Evolutionary conservation across 23 tunicate genomes (phyloP), one percentile per base, ranked within the genome.

Genomic region (Diplosoma virens): DNA sequence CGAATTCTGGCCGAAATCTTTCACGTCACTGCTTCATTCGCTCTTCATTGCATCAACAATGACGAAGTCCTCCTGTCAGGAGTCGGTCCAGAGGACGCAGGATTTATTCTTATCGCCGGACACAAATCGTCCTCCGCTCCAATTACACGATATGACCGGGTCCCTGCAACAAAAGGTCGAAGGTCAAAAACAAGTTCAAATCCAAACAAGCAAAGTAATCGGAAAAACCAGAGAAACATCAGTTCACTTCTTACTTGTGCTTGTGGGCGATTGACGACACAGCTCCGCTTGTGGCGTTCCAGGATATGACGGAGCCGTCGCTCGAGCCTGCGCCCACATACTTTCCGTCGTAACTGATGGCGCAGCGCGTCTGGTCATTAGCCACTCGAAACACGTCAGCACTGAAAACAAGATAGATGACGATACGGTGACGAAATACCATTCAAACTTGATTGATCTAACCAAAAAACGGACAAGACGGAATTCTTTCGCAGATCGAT

Each of bases 71-170:
- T 69, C 26, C 25, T 64, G 73, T 87, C 93, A 87, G 21, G 81
- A 37, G 34, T 81, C 93, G 16, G 86, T 80, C 96, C 96, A 89
- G 33, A 89, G 27, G 24, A 78, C 60, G 59, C 89, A 89, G 25
- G 64, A n/a, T 46, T 54, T 60, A 46, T 78, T 65, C 54, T 83
- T 89, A 77, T 89, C 96, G 2, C 89, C 88, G 5, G 89, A 75
- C 5, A 89, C 77, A 16, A 89, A 71, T n/a, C 73, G 76, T n/a
- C 96, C 96, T 33, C 96, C 71, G 36, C 60, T 37, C 96, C 96
- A 89, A 31, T 63, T 67, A 50, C 96, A 89, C 18, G 81, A 73
- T 35, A 83, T 53, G 21, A 89, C 87, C 7, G 96, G 96, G 50
- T 83, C 89, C 30, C n/a, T n/a, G n/a, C n/a, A n/a, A n/a, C n/a